Evolutionary conservation across 2,113 vertebrate species (phyloP).

Genomic region (Cottus gobio): DNA sequence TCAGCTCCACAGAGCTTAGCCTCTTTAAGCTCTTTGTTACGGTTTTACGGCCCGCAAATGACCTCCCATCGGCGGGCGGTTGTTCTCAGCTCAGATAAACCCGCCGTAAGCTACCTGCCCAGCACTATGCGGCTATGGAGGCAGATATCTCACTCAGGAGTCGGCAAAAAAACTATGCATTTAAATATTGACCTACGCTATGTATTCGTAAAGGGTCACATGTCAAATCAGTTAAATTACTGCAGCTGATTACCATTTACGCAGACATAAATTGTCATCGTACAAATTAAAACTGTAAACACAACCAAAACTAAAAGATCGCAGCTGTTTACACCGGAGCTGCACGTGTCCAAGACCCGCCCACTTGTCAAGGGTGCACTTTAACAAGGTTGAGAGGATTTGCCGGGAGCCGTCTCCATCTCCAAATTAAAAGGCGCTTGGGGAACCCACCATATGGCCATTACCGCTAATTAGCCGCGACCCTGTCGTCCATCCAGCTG

Average conservation of each 20-base stretch:
- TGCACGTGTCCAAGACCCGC: background rate
- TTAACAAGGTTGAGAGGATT: conserved; percentile 45
- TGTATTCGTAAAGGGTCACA: background rate
- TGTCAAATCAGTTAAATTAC: background rate
- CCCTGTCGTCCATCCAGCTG: conserved; percentile 57
- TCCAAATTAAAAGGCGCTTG: conserved; percentile 48
- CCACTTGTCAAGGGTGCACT: conserved; percentile 12
- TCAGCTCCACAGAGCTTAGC: too few relatives aligned
- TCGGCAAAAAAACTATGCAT: background rate
- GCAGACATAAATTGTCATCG: too few relatives aligned
- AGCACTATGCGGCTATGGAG: background rate
- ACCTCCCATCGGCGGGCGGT: background rate
- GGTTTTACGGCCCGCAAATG: background rate
- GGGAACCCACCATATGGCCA: conserved; percentile 65
- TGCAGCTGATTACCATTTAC: background rate
- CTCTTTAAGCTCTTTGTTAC: background rate
- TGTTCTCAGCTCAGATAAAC: background rate
- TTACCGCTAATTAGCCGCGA: conserved; percentile 67
- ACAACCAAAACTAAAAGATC: background rate
- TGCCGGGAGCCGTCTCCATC: conserved; percentile 34
- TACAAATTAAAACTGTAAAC: background rate
- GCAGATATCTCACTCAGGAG: background rate
- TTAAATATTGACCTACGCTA: background rate
- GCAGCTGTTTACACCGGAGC: background rate
- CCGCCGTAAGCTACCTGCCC: background rate